A percentile compares a stretch with the other conserved stretches of the same genome.
Conservation (phyloP, 2,113 vertebrate genomes). For the Sinocyclocheilus anshuiensis region DNA sequence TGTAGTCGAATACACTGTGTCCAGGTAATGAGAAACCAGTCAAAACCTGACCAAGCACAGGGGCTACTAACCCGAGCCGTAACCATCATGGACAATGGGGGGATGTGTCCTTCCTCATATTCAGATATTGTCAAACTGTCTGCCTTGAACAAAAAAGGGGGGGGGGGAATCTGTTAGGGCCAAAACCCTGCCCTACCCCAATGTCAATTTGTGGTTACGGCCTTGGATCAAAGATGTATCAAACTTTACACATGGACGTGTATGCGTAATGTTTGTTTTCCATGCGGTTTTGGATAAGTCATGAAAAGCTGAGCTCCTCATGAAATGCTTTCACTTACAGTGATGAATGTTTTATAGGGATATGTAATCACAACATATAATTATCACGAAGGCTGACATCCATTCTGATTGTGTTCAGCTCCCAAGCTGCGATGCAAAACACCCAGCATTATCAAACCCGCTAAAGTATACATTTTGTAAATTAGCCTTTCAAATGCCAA, state of each 20-base stretch:
- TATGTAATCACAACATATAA: conserved; percentile 49
- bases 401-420: conserved; percentile 45
- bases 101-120: background rate
- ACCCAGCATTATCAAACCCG: conserved; percentile 59
- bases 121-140: background rate
- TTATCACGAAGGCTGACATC: conserved; percentile 52
- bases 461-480: conserved; percentile 16
- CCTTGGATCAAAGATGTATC: conserved; percentile 1
- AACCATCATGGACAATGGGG: background rate
- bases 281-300: conserved; percentile 36
- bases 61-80: background rate
- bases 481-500: conserved; percentile 1
- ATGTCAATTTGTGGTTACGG: conserved; percentile 10
- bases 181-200: background rate
- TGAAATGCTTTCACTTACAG: conserved; percentile 55
- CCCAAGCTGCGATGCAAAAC: conserved; percentile 48
- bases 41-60: background rate
- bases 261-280: conserved; percentile 21
- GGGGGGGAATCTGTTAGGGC: background rate
- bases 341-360: conserved; percentile 50
- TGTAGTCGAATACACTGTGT: conserved; percentile 98
- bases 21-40: conserved; percentile 79
- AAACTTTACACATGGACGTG: conserved; percentile 8
- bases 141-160: background rate
- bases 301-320: conserved; percentile 12